Conservation (phyloP, 2,113 vertebrate genomes). For the Neotragus pygmaeus region DNA sequence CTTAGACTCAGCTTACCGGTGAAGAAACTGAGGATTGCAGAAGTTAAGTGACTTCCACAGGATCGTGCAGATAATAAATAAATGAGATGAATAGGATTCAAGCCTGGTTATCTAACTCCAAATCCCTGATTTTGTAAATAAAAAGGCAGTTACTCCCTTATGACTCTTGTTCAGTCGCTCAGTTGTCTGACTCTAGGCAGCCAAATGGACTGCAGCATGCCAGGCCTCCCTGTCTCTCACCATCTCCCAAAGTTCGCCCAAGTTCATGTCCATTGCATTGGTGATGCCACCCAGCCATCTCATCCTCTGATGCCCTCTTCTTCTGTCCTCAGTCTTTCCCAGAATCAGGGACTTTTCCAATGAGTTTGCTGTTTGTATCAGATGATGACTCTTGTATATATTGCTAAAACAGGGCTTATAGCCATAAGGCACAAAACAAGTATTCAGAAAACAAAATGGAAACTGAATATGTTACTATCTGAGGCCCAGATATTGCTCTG, state of each 20-base stretch:
- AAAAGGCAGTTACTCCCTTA: neutral
- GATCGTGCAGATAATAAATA: neutral
- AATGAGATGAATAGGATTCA: neutral
- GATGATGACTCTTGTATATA: neutral
- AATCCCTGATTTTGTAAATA: neutral
- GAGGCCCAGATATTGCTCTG: neutral
- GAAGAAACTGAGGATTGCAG: neutral
- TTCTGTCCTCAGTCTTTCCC: neutral
- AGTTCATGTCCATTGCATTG: neutral
- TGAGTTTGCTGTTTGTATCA: neutral
- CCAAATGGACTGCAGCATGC: neutral
- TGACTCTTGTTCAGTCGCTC: neutral
- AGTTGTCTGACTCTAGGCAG: neutral
- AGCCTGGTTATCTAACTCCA: neutral
- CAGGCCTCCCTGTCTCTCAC: neutral
- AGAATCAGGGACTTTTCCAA: neutral
- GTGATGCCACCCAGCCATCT: neutral
- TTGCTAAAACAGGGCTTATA: neutral
- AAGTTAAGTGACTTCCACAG: neutral
- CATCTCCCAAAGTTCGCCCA: neutral
- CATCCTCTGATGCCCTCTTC: neutral
- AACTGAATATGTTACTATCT: neutral
- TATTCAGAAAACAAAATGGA: neutral
- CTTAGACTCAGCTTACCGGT: neutral
- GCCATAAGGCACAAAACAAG: neutral